phyloP scores from a whole-genome alignment of 2,797 vertebrate genomes.

The Danio choprae region DNA sequence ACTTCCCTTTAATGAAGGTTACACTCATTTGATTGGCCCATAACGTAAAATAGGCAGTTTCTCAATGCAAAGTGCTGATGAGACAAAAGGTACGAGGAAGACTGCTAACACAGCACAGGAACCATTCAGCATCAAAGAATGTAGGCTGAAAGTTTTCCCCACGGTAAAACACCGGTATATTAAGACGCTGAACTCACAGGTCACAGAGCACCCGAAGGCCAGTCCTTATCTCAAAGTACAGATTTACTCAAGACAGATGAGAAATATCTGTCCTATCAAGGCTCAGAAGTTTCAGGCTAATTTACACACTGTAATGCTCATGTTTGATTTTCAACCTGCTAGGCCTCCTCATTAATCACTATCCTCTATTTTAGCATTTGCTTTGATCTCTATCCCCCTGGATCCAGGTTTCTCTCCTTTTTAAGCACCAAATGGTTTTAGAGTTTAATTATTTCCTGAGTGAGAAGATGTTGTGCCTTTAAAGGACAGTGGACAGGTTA shows the following conservation, averaged over 20 bases:
- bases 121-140: conserved; percentile 43
- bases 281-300: conserved; percentile 67
- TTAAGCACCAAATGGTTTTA: conserved; percentile 68
- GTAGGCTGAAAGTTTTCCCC: conserved; percentile 39
- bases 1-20: conserved; percentile 42
- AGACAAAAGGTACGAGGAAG: conserved; percentile 51
- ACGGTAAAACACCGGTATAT: conserved; percentile 40
- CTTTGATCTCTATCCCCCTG: conserved; percentile 75
- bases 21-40: conserved; percentile 43
- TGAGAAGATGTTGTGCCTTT: conserved; percentile 66
- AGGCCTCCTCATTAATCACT: conserved; percentile 74
- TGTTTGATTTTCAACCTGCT: conserved; percentile 78
- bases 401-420: conserved; percentile 65
- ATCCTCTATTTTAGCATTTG: conserved; percentile 71
- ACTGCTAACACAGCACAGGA: conserved; percentile 48
- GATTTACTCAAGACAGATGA: conserved; percentile 65
- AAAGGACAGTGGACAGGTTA: conserved; percentile 65
- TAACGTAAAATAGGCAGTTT: conserved; percentile 42
- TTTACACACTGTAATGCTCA: conserved; percentile 72
- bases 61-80: conserved; percentile 50
- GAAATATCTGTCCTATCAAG: conserved; percentile 58
- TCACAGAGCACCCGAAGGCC: conserved; percentile 60
- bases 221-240: conserved; percentile 59
- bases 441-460: conserved; percentile 70
- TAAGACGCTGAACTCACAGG: conserved; percentile 24